These are phyloP conservation scores for Molossus alvarezi DNA, from an alignment of 2,797 vertebrate species.

Conservation along the genomic window DNA sequence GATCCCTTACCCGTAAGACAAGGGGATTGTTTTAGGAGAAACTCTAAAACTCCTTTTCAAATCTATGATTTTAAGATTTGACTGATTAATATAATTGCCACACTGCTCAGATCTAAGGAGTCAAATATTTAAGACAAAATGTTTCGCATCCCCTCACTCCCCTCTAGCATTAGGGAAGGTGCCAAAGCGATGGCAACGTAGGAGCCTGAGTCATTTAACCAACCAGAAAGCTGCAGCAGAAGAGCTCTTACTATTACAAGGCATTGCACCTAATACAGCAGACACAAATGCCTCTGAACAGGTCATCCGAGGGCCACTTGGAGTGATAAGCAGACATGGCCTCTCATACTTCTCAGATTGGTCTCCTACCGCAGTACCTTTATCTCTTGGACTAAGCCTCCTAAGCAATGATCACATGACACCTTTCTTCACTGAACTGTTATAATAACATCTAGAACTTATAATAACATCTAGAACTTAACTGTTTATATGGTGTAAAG, in stretches of 20 bases:
- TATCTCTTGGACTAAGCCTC: background rate
- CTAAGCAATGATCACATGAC: background rate
- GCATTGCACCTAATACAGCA: background rate
- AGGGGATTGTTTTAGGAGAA: background rate
- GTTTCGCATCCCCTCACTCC: background rate
- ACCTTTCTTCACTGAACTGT: background rate
- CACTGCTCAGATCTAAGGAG: background rate
- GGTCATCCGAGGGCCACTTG: background rate
- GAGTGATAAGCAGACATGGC: background rate
- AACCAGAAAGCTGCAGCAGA: background rate
- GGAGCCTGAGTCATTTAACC: background rate
- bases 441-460: background rate
- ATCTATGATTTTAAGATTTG: slow-evolving; percentile 38
- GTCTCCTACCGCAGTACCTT: background rate
- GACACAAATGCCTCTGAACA: background rate
- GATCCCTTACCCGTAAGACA: background rate
- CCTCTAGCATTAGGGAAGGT: background rate
- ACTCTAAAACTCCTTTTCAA: background rate
- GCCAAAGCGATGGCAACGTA: background rate
- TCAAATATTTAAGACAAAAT: background rate
- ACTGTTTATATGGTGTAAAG: background rate
- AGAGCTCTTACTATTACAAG: background rate
- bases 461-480: background rate
- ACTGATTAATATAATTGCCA: background rate
- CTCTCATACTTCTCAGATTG: background rate